Evolutionary conservation across 2,113 vertebrate genomes (phyloP).

Genomic region (Neopipo cinnamomea): DNA sequence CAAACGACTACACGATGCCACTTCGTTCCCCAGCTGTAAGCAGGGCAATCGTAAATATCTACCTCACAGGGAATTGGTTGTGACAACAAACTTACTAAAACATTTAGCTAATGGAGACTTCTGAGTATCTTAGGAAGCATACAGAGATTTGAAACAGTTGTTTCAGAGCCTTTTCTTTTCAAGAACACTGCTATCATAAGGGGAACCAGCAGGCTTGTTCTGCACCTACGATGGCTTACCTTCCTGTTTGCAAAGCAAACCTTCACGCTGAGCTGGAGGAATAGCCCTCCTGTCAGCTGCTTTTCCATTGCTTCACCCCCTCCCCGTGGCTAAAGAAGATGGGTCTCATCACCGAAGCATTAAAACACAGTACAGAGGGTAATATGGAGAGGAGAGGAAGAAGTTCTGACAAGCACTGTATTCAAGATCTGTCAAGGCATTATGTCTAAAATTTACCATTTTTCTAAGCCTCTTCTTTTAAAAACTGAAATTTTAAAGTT

Average conservation of each 20-base stretch:
- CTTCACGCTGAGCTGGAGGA: background rate
- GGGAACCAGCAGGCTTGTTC: background rate
- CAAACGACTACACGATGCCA: background rate
- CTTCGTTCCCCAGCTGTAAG: rapidly evolving
- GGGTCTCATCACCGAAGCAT: background rate
- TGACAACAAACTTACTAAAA: background rate
- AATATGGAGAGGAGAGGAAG: background rate
- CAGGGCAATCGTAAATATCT: background rate
- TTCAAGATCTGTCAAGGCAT: background rate
- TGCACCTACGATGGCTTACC: background rate
- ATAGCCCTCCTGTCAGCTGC: background rate
- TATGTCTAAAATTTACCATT: background rate
- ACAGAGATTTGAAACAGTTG: no score
- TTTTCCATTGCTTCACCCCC: background rate
- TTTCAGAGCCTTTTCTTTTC: background rate
- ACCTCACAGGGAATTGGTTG: background rate
- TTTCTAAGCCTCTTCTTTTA: background rate
- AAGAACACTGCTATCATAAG: background rate
- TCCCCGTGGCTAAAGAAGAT: background rate
- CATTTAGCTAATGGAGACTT: background rate
- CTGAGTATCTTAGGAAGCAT: background rate
- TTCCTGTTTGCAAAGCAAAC: background rate
- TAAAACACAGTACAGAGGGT: background rate
- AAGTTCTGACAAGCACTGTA: background rate
- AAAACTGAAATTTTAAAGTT: background rate